Evolutionary conservation across 2,797 vertebrate species (phyloP).

Genomic region (Leontocebus nigricollis): DNA sequence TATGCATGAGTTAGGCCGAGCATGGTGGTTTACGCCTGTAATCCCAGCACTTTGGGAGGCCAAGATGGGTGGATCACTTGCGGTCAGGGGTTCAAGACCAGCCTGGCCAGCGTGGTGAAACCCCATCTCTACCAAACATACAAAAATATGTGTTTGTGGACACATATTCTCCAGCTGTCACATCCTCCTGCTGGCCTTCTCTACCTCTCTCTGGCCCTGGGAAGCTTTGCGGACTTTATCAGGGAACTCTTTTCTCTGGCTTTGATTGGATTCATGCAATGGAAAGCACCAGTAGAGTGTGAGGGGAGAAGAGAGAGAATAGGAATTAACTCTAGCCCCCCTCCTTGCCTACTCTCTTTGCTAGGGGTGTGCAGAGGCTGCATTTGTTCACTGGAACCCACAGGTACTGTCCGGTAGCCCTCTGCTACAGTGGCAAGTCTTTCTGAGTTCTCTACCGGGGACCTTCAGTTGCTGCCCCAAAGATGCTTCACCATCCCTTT

Average conservation of each 20-base stretch:
- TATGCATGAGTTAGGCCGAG: neutral
- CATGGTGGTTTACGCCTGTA: neutral
- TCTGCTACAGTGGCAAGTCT: neutral
- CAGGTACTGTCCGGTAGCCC: neutral
- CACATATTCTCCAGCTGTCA: neutral
- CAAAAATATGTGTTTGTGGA: neutral
- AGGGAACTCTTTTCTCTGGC: neutral
- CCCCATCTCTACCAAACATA: neutral
- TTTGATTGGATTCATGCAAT: neutral
- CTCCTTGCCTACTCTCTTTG: neutral
- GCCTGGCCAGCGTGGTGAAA: neutral
- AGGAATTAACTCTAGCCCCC: neutral
- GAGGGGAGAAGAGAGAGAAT: neutral
- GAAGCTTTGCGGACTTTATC: neutral
- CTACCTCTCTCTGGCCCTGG: neutral
- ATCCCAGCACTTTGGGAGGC: neutral
- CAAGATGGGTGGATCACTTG: neutral
- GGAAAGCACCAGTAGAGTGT: neutral
- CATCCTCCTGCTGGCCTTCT: neutral
- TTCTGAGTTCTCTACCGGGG: neutral
- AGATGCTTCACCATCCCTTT: neutral
- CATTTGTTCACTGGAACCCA: neutral
- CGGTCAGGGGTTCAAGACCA: neutral
- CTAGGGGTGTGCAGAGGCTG: neutral
- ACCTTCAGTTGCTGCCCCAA: neutral